Conservation (phyloP, 2,797 vertebrate species). For the Nyctibius grandis region DNA sequence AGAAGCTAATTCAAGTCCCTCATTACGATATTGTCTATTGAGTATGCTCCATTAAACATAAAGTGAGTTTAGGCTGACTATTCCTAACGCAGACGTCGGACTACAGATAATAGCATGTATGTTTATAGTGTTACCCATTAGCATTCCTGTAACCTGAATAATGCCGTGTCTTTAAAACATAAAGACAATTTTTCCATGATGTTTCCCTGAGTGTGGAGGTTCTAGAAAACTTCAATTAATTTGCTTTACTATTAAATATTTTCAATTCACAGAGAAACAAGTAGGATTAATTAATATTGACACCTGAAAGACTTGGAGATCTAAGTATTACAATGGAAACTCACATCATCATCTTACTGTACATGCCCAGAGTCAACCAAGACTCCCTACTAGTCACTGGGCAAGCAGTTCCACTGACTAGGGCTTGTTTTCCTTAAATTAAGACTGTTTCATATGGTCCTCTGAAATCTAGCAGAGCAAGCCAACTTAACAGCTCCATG, state of each 20-base stretch:
- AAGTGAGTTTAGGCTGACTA: background rate
- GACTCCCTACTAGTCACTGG: background rate
- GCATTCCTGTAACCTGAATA: background rate
- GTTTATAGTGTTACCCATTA: background rate
- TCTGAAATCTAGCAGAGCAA: background rate
- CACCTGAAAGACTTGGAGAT: background rate
- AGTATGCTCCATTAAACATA: background rate
- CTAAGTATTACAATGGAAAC: background rate
- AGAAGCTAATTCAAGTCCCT: background rate
- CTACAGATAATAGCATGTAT: background rate
- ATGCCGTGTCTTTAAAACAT: background rate
- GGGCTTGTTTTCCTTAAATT: background rate
- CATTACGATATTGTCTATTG: background rate
- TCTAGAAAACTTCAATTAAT: background rate
- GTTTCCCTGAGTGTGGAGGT: background rate
- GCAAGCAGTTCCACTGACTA: background rate
- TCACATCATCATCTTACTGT: background rate
- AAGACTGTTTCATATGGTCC: background rate
- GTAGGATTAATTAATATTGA: background rate
- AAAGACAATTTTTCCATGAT: background rate
- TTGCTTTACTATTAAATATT: background rate
- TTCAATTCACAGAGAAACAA: background rate
- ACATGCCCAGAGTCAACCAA: background rate
- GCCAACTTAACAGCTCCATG: background rate
- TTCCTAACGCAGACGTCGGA: background rate